Conservation (phyloP, 37 sponge, comb jelly and placozoan species). For the Corticium candelabrum region DNA sequence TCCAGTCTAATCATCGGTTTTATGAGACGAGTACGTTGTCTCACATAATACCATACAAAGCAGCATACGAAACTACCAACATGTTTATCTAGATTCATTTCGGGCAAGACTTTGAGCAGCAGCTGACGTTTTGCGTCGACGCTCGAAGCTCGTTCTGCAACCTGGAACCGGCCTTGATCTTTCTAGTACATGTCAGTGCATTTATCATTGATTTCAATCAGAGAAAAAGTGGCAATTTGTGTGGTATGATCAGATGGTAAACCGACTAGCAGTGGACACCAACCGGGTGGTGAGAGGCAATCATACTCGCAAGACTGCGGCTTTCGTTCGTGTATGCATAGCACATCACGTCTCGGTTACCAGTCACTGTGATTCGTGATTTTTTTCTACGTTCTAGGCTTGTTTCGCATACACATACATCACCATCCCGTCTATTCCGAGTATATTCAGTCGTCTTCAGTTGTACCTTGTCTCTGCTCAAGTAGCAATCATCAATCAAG, state of each 20-base stretch:
- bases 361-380: no score
- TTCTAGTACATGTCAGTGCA: constrained; percentile 69
- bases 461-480: constrained; percentile 81
- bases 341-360: no score
- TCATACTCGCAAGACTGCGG: constrained; percentile 83
- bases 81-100: constrained; percentile 41
- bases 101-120: constrained; percentile 93
- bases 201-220: constrained; percentile 8
- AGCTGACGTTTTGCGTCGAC: constrained; percentile 92
- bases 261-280: constrained; percentile 73
- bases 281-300: constrained; percentile 50
- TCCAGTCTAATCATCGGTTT: constrained; percentile 49
- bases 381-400: constrained; percentile 33
- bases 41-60: not conserved
- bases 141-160: constrained; percentile 76
- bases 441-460: constrained; percentile 52
- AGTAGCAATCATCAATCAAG: constrained; percentile 87
- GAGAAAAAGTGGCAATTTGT: not conserved
- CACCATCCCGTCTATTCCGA: constrained; percentile 82
- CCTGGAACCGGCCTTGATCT: constrained; percentile 71
- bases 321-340: constrained; percentile 70
- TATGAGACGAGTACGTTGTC: constrained; percentile 44
- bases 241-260: constrained; percentile 44
- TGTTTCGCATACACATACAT: constrained; percentile 95
- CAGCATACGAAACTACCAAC: not conserved